phyloP scores from a whole-genome alignment of 2,113 vertebrate genomes.

The Peromyscus polionotus region DNA sequence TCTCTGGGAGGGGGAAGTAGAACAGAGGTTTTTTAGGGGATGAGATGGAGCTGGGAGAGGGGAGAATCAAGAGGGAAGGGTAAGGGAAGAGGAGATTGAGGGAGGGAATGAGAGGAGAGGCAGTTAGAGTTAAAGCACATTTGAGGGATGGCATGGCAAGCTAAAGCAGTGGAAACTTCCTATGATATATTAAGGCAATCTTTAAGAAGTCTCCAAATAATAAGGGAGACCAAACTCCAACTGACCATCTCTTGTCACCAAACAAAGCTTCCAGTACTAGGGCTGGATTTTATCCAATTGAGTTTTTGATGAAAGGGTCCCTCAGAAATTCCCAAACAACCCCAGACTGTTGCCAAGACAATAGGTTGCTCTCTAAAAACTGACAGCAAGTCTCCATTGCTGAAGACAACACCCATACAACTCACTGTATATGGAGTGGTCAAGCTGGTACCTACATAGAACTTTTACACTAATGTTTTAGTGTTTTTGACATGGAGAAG shows the following conservation, averaged over 20 bases:
- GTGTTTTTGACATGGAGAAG: neutral
- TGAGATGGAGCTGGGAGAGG: neutral
- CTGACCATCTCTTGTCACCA: neutral
- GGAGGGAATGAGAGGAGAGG: neutral
- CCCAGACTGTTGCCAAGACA: neutral
- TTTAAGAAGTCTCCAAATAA: neutral
- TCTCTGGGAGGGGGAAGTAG: neutral
- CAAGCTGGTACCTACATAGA: neutral
- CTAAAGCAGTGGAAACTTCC: neutral
- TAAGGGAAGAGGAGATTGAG: neutral
- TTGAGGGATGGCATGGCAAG: neutral
- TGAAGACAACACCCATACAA: neutral
- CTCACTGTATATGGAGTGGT: neutral
- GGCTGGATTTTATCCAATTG: neutral
- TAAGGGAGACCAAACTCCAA: neutral
- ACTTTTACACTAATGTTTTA: neutral
- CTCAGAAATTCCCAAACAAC: neutral
- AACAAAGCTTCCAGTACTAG: neutral
- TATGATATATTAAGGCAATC: neutral
- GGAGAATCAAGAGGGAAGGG: neutral
- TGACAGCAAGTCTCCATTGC: neutral
- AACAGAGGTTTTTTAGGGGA: neutral
- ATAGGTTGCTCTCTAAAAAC: neutral
- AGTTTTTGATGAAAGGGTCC: neutral
- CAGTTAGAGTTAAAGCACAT: neutral